These are phyloP conservation scores for Channallabes apus DNA, from an alignment of 2,797 vertebrate genomes.

Conservation along the genomic window DNA sequence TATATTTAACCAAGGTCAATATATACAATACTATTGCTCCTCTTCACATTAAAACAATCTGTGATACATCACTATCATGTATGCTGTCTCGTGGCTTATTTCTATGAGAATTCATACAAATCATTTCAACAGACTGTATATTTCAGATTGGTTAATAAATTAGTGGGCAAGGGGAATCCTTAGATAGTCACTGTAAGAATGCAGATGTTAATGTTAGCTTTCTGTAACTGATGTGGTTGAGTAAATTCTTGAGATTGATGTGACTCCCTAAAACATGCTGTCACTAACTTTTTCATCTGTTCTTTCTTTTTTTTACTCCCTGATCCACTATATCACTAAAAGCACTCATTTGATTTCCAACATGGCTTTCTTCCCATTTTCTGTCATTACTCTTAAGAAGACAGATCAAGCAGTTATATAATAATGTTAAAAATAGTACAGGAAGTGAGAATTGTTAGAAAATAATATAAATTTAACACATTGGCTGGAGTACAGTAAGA, in stretches of 20 bases:
- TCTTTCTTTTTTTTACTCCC: background rate
- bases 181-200: background rate
- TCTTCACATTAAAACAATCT: background rate
- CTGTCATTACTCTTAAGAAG: background rate
- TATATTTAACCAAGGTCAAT: background rate
- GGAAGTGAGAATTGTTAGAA: background rate
- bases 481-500: background rate
- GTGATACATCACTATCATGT: background rate
- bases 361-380: background rate
- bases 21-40: background rate
- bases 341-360: background rate
- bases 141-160: background rate
- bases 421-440: conserved; percentile 10
- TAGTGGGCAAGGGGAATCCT: background rate
- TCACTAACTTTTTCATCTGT: background rate
- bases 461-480: conserved; percentile 7
- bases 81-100: background rate
- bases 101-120: background rate
- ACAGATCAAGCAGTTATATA: background rate
- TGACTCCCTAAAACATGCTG: background rate
- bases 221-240: background rate
- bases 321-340: background rate
- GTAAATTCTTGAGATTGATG: background rate
- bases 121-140: background rate
- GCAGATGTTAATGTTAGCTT: background rate